Base-by-base conservation (phyloP, 2,888 invertebrate species). In the Megastigmus dorsalis region DNA sequence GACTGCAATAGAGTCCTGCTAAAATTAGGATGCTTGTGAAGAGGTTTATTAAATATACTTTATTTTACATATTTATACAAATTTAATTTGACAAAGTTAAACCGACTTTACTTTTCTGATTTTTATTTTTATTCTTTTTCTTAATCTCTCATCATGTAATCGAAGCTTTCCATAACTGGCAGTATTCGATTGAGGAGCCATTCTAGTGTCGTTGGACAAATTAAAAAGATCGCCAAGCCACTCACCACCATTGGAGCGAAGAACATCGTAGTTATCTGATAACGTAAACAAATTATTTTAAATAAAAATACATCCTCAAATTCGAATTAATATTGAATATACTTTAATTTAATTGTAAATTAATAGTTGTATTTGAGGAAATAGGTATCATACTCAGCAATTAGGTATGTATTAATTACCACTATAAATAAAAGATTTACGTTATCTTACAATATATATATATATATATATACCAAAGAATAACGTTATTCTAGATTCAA, bases 151-250 rank as follows among this genome's bases (percentile, higher is more conserved):
- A 1, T 10, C 20, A 50, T 1, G 43, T n/a, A 6, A 38, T 15
- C n/a, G n/a, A n/a, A n/a, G 4, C 43, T 70, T 69, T 80, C 80
- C 1, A 77, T 74, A 63, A 60, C 73, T 4, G 83, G 81, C n/a
- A 79, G 78, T 48, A 82, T 59, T 70, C 79, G 78, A 36, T 65
- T 75, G 13, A 80, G 15, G 15, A 78, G 55, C 85, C 85, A 85
- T 48, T 80, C 80, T 1, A 79, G 74, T 0, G 84, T 84, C n/a
- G 77, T 77, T 26, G 85, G 85, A 50, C 82, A 84, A 48, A 85
- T 77, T 10, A 85, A 73, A 28, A 83, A 77, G 10, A 85, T 75
- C 0, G 84, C 84, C 60, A 83, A 72, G 3, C 77, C 55, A 33
- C 82, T 82, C 26, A 85, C 74, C 9, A 75, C 69, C 23, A 82